Evolutionary conservation across 2,888 invertebrate genomes (phyloP).

Genomic region (Malachius bipustulatus): DNA sequence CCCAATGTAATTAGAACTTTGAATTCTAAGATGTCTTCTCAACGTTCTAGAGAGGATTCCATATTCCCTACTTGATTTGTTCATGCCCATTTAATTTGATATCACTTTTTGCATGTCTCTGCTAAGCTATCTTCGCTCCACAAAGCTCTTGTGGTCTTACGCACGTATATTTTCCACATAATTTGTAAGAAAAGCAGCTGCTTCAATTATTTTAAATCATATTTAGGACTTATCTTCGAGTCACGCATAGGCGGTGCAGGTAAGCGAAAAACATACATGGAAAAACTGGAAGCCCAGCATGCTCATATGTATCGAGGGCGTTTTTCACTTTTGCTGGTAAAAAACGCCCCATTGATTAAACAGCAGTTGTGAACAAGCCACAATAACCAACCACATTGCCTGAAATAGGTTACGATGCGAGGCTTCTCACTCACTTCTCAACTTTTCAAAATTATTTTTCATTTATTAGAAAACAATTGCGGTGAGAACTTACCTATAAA

Average conservation of each 20-base stretch:
- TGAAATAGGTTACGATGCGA: not conserved
- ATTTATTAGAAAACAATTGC: slow-evolving; percentile 2
- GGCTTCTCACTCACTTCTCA: not conserved
- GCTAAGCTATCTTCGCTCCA: slow-evolving; percentile 2
- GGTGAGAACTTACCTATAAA: not conserved
- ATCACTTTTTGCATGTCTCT: not conserved
- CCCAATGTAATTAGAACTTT: no score
- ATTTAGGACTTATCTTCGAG: not conserved
- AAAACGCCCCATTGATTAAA: slow-evolving; percentile 2
- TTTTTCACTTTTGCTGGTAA: slow-evolving; percentile 2
- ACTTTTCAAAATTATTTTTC: not conserved
- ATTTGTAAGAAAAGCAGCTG: not conserved
- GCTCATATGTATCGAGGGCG: no score
- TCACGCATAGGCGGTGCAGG: slow-evolving; percentile 2
- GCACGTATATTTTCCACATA: slow-evolving; percentile 1
- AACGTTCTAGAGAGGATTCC: no score
- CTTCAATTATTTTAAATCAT: slow-evolving; percentile 1
- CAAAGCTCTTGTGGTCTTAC: slow-evolving; percentile 2
- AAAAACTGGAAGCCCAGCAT: no score
- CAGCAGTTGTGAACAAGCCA: not conserved
- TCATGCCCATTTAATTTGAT: no score
- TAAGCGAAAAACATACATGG: not conserved
- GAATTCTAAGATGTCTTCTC: no score
- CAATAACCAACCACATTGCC: not conserved
- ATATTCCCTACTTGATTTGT: no score